Base-by-base conservation (phyloP, 2,888 invertebrate genomes). In the Ophion obscuratus region DNA sequence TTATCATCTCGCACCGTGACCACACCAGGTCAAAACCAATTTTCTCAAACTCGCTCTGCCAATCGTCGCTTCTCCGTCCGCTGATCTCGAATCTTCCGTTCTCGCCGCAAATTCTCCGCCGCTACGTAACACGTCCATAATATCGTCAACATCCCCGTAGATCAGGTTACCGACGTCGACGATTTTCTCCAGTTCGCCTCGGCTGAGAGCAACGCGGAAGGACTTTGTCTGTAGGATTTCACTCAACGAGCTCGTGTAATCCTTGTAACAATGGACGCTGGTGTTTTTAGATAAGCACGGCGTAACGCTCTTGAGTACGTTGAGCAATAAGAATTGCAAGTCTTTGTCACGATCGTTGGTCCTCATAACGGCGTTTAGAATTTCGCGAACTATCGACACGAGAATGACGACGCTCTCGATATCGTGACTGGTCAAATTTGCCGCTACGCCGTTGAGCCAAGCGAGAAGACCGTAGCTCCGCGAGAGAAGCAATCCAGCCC, bases 401-500 rank as follows among this genome's bases (percentile, higher is more conserved):
- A 92, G 77, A 7, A 89, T 81, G 31, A 87, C 83, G 5, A 91
- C 78, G 10, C 87, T 84, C 61, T 92, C 89, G 17, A 73, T 31
- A 66, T 93, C 90, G 24, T 88, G 87, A 31, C 71, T 74, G 1
- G 86, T 78, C 11, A 92, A 71, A 66, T 88, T 84, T 7, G 83
- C 81, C 4, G 95, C 89, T 2, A 95, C 91, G 47, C 94, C 93
- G 68, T 93, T 92, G 2, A 98, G 91, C 97, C 98, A 98, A 0
- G 97, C 95, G 44, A 98, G 90, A 1, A 98, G 93, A 0, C 97
- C 97, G 89, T 97, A 96, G 44, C 96, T 95, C 85, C 96, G 96
- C 20, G 96, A 94, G 88, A 98, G 94, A 75, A 96, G 95, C 87
- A 96, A 95, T 20, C 95, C 95, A 0, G 96, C 96, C 85, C 96